Base-by-base conservation (phyloP, 2,797 vertebrate species). In the Melanotaenia parkinsoni region DNA sequence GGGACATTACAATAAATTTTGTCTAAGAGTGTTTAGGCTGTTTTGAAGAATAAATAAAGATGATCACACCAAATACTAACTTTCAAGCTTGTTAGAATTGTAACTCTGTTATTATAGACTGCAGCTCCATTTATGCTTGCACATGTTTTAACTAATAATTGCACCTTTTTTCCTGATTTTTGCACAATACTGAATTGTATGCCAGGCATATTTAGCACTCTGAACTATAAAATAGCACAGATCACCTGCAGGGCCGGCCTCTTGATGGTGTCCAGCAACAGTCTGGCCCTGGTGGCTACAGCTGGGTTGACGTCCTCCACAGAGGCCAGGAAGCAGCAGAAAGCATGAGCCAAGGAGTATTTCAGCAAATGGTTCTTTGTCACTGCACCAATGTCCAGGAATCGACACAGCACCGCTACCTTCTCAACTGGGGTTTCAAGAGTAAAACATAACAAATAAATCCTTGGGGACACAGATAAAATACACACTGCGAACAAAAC, bases 241-340 rank as follows among this genome's bases (percentile, higher is more conserved):
- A 16, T 80, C 82, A 98, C 98, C 97, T 99, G 98, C 77, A 99
- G 88, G 0, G 98, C 96, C 2, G 98, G 97, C 54, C 96, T 95
- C 91, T 99, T 99, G 85, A 99, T 97, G 80, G 97, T 98, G 88
- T 99, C 98, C 63, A 99, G 95, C 70, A 99, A 93, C 4, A 99
- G 94, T 22, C 97, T 94, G 13, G 98, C 98, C 86, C 98, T 94
- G 45, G 98, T 99, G 74, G 97, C 98, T 86, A 99, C 98, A 0
- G 98, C 96, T 0, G 98, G 98, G 85, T 99, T 99, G 37, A 98
- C 97, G n/a, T 99, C 98, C 85, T 99, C 98, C 84, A 99, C 95
- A 0, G 97, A 96, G 3, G 97, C 96, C 92, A 99, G 92, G 82
- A 99, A 97, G 92, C 97, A 99, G 94, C 98, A 99, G 94, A 99